Conservation (phyloP, 1,140 invertebrate species). For the Leptinotarsa texana region DNA sequence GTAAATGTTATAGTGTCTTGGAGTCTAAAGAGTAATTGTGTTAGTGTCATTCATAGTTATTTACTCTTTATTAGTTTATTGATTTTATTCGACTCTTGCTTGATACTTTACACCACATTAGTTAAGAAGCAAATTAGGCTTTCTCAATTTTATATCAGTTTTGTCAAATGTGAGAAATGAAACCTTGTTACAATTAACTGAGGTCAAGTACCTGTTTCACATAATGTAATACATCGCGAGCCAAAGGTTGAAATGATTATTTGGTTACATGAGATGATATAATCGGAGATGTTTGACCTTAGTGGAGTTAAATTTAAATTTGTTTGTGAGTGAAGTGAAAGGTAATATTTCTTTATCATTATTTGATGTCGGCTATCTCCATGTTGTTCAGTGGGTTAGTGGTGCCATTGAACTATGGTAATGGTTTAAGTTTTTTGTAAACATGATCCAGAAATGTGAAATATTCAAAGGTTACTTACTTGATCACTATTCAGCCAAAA, state of each 20-base stretch:
- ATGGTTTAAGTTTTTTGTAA: background rate
- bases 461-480: background rate
- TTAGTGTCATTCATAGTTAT: too few species aligned
- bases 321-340: background rate
- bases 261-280: too few species aligned
- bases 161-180: background rate
- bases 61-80: too few species aligned
- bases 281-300: too few species aligned
- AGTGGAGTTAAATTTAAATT: too few species aligned
- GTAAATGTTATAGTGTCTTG: too few species aligned
- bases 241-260: background rate
- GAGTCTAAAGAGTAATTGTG: too few species aligned
- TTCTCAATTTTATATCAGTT: background rate
- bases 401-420: background rate
- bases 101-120: too few species aligned
- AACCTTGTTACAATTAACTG: background rate
- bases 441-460: background rate
- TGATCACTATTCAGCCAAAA: background rate
- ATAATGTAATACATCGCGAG: background rate
- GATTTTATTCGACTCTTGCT: too few species aligned
- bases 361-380: background rate
- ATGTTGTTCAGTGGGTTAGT: background rate
- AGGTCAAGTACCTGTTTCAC: conserved; percentile 5
- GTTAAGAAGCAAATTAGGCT: too few species aligned
- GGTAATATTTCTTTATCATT: background rate